Conservation (phyloP, 2,888 invertebrate species). For the Camponotus fellah region DNA sequence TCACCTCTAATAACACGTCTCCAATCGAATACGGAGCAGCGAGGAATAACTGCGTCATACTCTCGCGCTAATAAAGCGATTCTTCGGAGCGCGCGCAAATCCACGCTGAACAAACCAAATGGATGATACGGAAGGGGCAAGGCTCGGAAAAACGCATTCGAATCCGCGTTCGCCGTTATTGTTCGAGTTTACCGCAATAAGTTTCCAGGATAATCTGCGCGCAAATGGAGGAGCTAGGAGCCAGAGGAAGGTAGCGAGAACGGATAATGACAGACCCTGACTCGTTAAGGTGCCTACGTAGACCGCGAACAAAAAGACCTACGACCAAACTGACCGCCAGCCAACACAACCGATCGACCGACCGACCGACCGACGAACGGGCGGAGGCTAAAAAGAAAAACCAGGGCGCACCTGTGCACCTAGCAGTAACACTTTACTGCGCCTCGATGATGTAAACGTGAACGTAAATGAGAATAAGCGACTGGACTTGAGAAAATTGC, state of each 20-base stretch:
- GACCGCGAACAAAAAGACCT: constrained; percentile 78
- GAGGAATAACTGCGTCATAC: constrained; percentile 42
- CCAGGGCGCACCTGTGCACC: constrained; percentile 84
- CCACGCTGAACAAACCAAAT: constrained; percentile 13
- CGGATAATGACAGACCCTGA: constrained; percentile 84
- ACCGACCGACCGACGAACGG: constrained; percentile 66
- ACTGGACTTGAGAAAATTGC: constrained; percentile 83
- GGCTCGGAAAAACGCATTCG: constrained; percentile 73
- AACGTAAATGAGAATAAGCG: constrained; percentile 84
- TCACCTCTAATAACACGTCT: constrained; percentile 54
- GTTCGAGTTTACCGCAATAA: constrained; percentile 83
- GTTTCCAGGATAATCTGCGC: constrained; percentile 82
- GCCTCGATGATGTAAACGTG: constrained; percentile 85
- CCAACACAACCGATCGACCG: constrained; percentile 56
- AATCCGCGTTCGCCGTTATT: constrained; percentile 82
- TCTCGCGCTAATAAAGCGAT: constrained; percentile 52
- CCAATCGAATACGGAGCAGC: constrained; percentile 40
- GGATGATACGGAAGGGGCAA: constrained; percentile 31
- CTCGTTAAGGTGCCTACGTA: constrained; percentile 82
- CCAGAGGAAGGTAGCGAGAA: constrained; percentile 77
- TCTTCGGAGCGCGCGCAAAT: constrained; percentile 25
- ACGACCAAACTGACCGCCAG: constrained; percentile 67
- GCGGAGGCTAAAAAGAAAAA: constrained; percentile 76
- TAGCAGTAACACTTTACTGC: constrained; percentile 83
- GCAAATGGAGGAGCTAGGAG: constrained; percentile 76